Evolutionary conservation across 2,113 vertebrate species (phyloP).

Genomic region (Prionailurus viverrinus): DNA sequence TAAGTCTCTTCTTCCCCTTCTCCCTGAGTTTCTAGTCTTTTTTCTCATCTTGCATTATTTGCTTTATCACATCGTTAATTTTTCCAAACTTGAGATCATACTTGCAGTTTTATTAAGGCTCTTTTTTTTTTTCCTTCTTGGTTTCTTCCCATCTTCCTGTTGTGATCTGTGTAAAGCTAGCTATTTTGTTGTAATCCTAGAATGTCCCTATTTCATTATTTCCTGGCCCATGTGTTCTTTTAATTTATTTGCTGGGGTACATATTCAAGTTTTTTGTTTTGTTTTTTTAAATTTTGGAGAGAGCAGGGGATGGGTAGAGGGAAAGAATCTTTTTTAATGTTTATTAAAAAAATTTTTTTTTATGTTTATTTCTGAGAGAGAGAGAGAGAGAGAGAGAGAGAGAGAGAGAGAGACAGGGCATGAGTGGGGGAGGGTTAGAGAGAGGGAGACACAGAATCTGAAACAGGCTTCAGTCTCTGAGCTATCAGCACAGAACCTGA

Average conservation of each 20-base stretch:
- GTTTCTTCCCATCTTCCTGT: slow-evolving; percentile 1
- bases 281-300: no score
- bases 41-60: background rate
- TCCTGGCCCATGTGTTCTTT: slow-evolving; percentile 31
- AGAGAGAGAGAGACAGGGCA: no score
- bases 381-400: accelerated
- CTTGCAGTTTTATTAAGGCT: background rate
- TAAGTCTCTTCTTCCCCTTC: background rate
- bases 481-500: no score
- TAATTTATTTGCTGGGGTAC: slow-evolving; percentile 4
- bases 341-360: no score
- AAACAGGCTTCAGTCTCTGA: no score
- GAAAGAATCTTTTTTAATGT: no score
- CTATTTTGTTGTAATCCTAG: slow-evolving; percentile 20
- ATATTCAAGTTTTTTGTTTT: background rate
- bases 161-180: slow-evolving; percentile 37
- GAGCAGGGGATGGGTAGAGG: no score
- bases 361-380: no score
- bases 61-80: slow-evolving; percentile 28
- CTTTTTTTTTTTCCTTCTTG: accelerated
- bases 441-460: no score
- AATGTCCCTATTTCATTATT: slow-evolving; percentile 41
- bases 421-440: no score
- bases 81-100: slow-evolving; percentile 49
- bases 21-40: background rate